Base-by-base conservation (phyloP, 2,888 invertebrate genomes). In the Psylliodes chrysocephalus region DNA sequence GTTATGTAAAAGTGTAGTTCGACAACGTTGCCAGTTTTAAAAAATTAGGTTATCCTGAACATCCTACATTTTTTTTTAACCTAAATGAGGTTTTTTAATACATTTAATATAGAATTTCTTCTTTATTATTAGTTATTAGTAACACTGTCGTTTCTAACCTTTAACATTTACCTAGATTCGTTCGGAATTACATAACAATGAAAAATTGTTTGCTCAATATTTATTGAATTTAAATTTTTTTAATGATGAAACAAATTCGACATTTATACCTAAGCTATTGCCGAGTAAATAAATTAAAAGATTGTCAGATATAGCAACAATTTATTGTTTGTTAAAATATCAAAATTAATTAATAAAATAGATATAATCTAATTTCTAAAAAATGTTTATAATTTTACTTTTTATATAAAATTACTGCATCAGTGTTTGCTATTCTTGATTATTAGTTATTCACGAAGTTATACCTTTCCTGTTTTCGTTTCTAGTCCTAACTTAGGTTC, bases 191-290 rank as follows among this genome's bases (percentile, higher is more conserved):
- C 42, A 44, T 44, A 55, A 55, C 44, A 40, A 42, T 42, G 28
- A 25, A 44, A 55, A 53, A 22, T 14, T 14, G 12, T 53, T 30
- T 22, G 35, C 19, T 53, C 44, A 40, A 38, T 44, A 22, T 47
- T 22, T 44, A n/a, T 40, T 55, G 40, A 55, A 55, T 42, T 44
- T 30, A 14, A 55, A 14, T 18, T 55, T 55, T 55, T 55, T 55
- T 44, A 12, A 40, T 55, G 55, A 44, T 55, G 55, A 55, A 55
- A 55, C 22, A 17, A 55, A 55, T 44, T 55, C 55, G 55, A 55
- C 55, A 55, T 55, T 55, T 55, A 55, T 55, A 44, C 18, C 18
- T 25, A 12, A 25, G 40, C 15, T 8, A 38, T 38, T 38, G 14
- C 38, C 6, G 38, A 15, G 14, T 15, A 38, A 17, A 42, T 42